These are phyloP conservation scores for Catonia carolina DNA, from an alignment of 2,888 invertebrate species.

Conservation along the genomic window DNA sequence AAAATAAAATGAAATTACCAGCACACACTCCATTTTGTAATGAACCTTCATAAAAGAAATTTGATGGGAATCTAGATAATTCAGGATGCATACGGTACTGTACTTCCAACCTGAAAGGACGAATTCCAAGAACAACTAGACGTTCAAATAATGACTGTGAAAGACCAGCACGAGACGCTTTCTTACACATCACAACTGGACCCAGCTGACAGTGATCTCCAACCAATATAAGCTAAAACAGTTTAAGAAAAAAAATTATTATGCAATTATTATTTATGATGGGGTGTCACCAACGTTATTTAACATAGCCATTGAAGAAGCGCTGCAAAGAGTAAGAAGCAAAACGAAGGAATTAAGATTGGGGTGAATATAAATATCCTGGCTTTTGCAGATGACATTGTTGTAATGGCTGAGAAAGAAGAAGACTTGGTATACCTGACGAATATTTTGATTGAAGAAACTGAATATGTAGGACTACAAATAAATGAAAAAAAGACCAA, in stretches of 20 bases:
- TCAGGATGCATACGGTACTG: slow-evolving; percentile 99
- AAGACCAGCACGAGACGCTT: slow-evolving; percentile 93
- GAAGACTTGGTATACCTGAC: too few relatives aligned
- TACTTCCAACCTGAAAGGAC: slow-evolving; percentile 93
- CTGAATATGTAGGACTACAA: too few relatives aligned
- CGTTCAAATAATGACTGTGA: slow-evolving; percentile 96
- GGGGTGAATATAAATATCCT: too few relatives aligned
- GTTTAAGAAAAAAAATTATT: background rate
- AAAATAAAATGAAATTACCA: slow-evolving; percentile 38
- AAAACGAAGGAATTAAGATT: background rate
- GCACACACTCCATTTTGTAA: slow-evolving; percentile 98
- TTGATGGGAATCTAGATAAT: slow-evolving; percentile 94
- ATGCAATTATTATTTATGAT: background rate
- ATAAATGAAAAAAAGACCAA: too few relatives aligned
- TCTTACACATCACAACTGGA: slow-evolving; percentile 99
- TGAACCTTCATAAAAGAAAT: slow-evolving; percentile 98
- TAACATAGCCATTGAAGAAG: too few relatives aligned
- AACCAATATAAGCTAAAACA: slow-evolving; percentile 73
- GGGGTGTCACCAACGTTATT: too few relatives aligned
- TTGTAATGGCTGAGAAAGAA: too few relatives aligned
- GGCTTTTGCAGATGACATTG: too few relatives aligned
- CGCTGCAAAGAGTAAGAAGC: too few relatives aligned
- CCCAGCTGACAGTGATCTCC: slow-evolving; percentile 99
- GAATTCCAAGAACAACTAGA: slow-evolving; percentile 91
- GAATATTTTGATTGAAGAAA: too few relatives aligned